A percentile compares a stretch with the other conserved stretches of the same genome.
These are phyloP conservation scores for Capreolus pygargus DNA, from an alignment of 2,113 vertebrate species.

Conservation along the genomic window DNA sequence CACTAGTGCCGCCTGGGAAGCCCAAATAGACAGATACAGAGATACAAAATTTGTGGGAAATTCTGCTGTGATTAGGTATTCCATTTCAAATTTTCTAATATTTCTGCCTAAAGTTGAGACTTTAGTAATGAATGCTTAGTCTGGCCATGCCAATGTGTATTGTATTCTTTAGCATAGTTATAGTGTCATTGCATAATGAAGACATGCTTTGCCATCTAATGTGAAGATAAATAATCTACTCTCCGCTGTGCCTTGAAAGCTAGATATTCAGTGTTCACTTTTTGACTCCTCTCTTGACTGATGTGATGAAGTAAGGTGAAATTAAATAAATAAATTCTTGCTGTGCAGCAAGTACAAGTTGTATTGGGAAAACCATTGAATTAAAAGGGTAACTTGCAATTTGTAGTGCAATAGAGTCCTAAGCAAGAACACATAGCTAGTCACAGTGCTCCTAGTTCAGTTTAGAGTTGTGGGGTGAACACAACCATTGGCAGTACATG, in stretches of 20 bases:
- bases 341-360: accelerated
- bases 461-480: accelerated
- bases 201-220: background rate
- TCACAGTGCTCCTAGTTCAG: accelerated
- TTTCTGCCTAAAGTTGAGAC: background rate
- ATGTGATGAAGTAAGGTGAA: background rate
- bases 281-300: background rate
- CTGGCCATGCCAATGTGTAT: accelerated
- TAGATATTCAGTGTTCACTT: background rate
- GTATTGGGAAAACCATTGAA: accelerated
- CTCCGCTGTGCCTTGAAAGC: too few relatives aligned
- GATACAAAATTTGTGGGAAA: background rate
- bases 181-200: background rate
- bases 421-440: accelerated
- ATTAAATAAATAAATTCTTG: too few relatives aligned
- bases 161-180: background rate
- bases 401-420: accelerated
- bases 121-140: background rate
- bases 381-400: background rate
- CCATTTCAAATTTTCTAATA: background rate
- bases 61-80: background rate
- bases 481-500: too few relatives aligned
- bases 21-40: background rate
- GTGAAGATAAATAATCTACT: background rate
- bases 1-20: background rate